A percentile compares a stretch with the other conserved stretches of the same genome.
These are phyloP conservation scores for Oxyteleia sp. DNA, from an alignment of 2,888 invertebrate species.

Conservation along the genomic window DNA sequence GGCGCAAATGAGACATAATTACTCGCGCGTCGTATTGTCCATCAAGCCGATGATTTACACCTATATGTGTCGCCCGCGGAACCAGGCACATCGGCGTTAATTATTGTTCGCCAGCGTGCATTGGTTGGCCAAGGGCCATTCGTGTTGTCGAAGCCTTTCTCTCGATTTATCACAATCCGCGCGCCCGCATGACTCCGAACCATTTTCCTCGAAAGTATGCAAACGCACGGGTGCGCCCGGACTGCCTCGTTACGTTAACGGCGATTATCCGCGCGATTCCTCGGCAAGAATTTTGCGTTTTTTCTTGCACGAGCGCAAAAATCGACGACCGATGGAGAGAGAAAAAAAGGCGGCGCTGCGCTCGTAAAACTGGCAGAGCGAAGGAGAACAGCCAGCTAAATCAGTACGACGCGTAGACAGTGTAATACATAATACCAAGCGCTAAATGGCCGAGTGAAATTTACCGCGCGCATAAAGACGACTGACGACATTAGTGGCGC, in stretches of 20 bases:
- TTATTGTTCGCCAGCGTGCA: slow-evolving; percentile 37
- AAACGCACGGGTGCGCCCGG: slow-evolving; percentile 30
- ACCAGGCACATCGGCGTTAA: slow-evolving; percentile 53
- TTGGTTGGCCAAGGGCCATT: slow-evolving; percentile 42
- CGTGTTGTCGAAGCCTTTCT: slow-evolving; percentile 63
- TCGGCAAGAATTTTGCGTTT: slow-evolving; percentile 27
- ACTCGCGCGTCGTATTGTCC: slow-evolving; percentile 50
- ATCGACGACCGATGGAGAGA: slow-evolving; percentile 33
- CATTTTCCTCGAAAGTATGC: slow-evolving; percentile 61
- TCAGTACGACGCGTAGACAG: slow-evolving; percentile 73
- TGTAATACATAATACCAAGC: slow-evolving; percentile 71
- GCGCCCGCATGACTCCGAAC: slow-evolving; percentile 29
- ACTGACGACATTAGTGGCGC: slow-evolving; percentile 85
- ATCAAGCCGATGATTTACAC: slow-evolving; percentile 56
- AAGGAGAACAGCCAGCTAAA: slow-evolving; percentile 58
- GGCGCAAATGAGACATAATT: slow-evolving; percentile 55
- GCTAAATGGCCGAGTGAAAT: slow-evolving; percentile 63
- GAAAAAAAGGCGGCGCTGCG: slow-evolving; percentile 40
- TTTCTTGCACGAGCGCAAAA: slow-evolving; percentile 58
- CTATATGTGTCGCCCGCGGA: slow-evolving; percentile 41
- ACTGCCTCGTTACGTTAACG: slow-evolving; percentile 51
- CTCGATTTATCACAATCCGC: slow-evolving; percentile 47
- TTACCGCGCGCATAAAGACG: slow-evolving; percentile 74
- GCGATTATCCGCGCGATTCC: slow-evolving; percentile 17
- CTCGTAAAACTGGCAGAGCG: slow-evolving; percentile 75